Percentiles rank a stretch among this genome's conserved stretches.
These are phyloP conservation scores for Sycophaga agraensis DNA, from an alignment of 1,140 invertebrate genomes.

Conservation along the genomic window DNA sequence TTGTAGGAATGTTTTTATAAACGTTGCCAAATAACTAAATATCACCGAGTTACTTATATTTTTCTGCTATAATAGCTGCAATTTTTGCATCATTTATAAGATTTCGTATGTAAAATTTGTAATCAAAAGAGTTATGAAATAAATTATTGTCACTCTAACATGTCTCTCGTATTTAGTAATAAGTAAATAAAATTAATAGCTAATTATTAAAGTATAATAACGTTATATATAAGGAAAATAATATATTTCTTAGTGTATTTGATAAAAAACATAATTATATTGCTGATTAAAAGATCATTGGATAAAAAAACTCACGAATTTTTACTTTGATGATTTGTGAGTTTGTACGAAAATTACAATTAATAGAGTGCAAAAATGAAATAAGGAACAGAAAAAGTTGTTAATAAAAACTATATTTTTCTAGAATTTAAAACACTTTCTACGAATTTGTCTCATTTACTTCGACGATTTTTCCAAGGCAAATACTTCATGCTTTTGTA, in stretches of 20 bases:
- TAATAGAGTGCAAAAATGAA: constrained; percentile 10
- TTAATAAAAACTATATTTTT: constrained; percentile 49
- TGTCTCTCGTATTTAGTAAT: too few species aligned
- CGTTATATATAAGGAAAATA: constrained; percentile 20
- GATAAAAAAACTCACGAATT: neutral
- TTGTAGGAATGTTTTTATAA: neutral
- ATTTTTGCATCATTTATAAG: constrained; percentile 19
- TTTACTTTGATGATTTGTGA: constrained; percentile 3
- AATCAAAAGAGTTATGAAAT: too few species aligned
- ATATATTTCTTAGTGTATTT: neutral
- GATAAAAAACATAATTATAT: neutral
- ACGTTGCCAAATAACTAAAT: constrained; percentile 30
- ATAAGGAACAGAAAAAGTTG: constrained; percentile 26
- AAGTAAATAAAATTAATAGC: constrained; percentile 26
- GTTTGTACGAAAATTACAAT: neutral
- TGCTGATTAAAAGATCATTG: neutral
- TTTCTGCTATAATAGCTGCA: constrained; percentile 19
- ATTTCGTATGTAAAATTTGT: too few species aligned
- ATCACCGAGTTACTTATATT: constrained; percentile 30
- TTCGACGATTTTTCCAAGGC: too few species aligned
- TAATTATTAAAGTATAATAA: constrained; percentile 12
- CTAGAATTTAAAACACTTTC: constrained; percentile 40
- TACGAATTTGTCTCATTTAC: too few species aligned
- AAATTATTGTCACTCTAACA: too few species aligned
- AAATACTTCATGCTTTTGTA: too few species aligned